These are phyloP conservation scores for Drosophila nr. fundita DNA, from an alignment of 2,888 invertebrate species.

Conservation along the genomic window DNA sequence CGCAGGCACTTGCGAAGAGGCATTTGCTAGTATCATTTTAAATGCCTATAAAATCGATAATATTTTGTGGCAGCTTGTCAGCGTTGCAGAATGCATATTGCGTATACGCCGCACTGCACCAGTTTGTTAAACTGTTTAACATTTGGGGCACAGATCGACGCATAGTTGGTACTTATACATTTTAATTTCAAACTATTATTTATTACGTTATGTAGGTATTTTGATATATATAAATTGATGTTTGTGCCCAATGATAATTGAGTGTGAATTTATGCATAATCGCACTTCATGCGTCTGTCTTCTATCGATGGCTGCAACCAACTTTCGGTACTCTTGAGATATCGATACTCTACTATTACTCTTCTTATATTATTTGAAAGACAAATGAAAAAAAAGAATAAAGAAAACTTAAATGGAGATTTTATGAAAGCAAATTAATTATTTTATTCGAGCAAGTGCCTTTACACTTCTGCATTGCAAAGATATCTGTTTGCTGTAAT, in stretches of 20 bases:
- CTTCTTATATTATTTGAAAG: background rate
- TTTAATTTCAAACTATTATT: background rate
- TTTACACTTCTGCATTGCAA: conserved; percentile 15
- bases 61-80: conserved; percentile 23
- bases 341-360: too few species aligned
- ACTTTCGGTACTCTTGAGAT: too few species aligned
- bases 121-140: conserved; percentile 2
- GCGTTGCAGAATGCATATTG: conserved; percentile 47
- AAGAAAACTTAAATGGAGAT: background rate
- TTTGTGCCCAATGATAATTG: background rate
- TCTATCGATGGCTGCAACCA: too few species aligned
- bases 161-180: background rate
- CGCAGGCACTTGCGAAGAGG: background rate
- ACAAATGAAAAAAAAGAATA: background rate
- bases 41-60: conserved; percentile 53
- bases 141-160: background rate
- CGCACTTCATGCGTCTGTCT: too few species aligned
- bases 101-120: conserved; percentile 32
- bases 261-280: background rate
- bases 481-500: background rate
- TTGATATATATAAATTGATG: background rate
- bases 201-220: background rate
- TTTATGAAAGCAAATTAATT: too few species aligned
- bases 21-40: background rate
- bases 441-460: too few species aligned